phyloP scores from a whole-genome alignment of 2,888 invertebrate species.

The Aphodius sticticus region DNA sequence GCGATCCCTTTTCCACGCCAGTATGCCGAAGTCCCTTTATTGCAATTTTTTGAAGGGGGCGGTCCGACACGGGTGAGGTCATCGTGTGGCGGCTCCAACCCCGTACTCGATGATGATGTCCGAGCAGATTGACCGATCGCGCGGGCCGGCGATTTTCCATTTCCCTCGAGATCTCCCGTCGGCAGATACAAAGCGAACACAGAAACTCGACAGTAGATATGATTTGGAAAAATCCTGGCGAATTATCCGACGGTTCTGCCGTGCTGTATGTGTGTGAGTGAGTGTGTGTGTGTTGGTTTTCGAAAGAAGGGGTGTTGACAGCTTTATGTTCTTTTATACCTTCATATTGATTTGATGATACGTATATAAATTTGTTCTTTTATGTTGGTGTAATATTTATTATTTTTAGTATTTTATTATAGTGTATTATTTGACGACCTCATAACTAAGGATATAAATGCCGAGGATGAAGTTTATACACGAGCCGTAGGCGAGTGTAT shows the following conservation, averaged over 20 bases:
- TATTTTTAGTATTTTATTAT: too few relatives aligned
- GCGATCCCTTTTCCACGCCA: constrained; percentile 1
- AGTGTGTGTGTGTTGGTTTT: not conserved
- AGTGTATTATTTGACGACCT: too few relatives aligned
- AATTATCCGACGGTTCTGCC: constrained; percentile 39
- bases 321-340: too few relatives aligned
- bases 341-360: not conserved
- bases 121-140: constrained; percentile 49
- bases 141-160: constrained; percentile 41
- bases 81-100: not conserved
- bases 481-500: too few relatives aligned
- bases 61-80: not conserved
- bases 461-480: too few relatives aligned
- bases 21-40: not conserved
- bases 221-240: constrained; percentile 50
- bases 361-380: not conserved
- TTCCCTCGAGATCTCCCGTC: constrained; percentile 17
- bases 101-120: constrained; percentile 8
- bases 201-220: constrained; percentile 47
- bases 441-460: too few relatives aligned
- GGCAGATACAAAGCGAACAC: constrained; percentile 43
- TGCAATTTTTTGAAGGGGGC: constrained; percentile 22
- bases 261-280: not conserved
- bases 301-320: not conserved
- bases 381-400: too few relatives aligned